These are phyloP conservation scores for Sinosuthora webbiana DNA, from an alignment of 2,113 vertebrate species.

Conservation along the genomic window DNA sequence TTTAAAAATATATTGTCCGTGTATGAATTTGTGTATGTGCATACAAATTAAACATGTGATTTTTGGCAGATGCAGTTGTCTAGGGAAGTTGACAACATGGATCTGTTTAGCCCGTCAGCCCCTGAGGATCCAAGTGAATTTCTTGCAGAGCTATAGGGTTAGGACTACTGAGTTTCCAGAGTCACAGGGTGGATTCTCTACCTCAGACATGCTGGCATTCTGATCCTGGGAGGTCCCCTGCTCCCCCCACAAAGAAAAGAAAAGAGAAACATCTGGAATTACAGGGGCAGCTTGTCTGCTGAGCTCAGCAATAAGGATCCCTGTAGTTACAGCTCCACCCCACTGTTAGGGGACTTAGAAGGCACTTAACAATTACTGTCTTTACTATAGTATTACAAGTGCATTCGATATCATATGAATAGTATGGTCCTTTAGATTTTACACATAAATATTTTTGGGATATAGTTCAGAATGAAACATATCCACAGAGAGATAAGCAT, in stretches of 20 bases:
- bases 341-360: slow-evolving; percentile 47
- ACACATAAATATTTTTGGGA: neutral
- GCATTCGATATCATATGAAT: neutral
- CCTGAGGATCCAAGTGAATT: slow-evolving; percentile 3
- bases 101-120: slow-evolving; percentile 17
- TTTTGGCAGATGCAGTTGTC: slow-evolving; percentile 4
- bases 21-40: accelerated
- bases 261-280: slow-evolving; percentile 70
- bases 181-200: slow-evolving; percentile 39
- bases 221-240: slow-evolving; percentile 65
- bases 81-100: neutral
- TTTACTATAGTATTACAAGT: slow-evolving; percentile 19
- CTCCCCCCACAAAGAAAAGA: neutral
- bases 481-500: slow-evolving; percentile 12
- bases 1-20: neutral
- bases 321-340: slow-evolving; percentile 33
- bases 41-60: neutral
- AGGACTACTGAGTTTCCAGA: slow-evolving; percentile 45
- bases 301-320: slow-evolving; percentile 63
- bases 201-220: slow-evolving; percentile 45
- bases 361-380: slow-evolving; percentile 32
- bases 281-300: slow-evolving; percentile 65
- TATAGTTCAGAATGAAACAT: slow-evolving; percentile 3
- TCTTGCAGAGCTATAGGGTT: slow-evolving; percentile 16
- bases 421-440: neutral